Evolutionary conservation across 1,140 invertebrate species (phyloP), one percentile per base, ranked within the genome.

Genomic region (Diachasmimorpha longicaudata): DNA sequence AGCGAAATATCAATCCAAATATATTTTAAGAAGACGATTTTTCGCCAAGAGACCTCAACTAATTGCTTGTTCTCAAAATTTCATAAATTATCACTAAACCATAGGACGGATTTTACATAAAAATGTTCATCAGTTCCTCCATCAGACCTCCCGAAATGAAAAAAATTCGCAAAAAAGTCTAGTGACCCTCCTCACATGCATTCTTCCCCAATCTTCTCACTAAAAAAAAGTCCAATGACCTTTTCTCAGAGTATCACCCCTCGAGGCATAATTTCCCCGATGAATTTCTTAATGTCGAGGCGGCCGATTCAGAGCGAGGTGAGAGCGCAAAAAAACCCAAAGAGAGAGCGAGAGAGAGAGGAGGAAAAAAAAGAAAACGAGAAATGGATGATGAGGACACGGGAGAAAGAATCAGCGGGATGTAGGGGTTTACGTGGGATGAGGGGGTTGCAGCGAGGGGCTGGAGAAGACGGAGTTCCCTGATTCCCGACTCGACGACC

Each of bases 381-480:
- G 58, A 72, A 70, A 74, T 46, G 75, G 79, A 82, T 77, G 81
- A 79, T 77, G 76, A 68, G 68, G 74, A 78, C 16, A 76, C 77
- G 75, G 81, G 75, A 79, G 80, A 79, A 74, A 37, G 44, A 48
- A 16, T 46, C 36, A 10, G 16, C 25, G 71, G 19, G 55, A 23
- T 69, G 23, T 42, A 6, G 58, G 19, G 19, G 19, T 58, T 58
- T 58, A 58, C 31, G 48, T 19, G 13, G 48, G 4, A 19, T 1
- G 4, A 16, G 48, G 48, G 19, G 48, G 48, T 55, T 19, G 58
- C 19, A 63, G 21, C 19, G 58, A 70, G 19, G 39, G 23, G 23
- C 39, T 13, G 39, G 71, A 67, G 67, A 75, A 55, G 71, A 73
- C 74, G 63, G 72, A 75, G 72, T 78, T 70, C 70, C 73, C 48